Conservation (phyloP, 2,113 vertebrate genomes). For the Prionailurus bengalensis region DNA sequence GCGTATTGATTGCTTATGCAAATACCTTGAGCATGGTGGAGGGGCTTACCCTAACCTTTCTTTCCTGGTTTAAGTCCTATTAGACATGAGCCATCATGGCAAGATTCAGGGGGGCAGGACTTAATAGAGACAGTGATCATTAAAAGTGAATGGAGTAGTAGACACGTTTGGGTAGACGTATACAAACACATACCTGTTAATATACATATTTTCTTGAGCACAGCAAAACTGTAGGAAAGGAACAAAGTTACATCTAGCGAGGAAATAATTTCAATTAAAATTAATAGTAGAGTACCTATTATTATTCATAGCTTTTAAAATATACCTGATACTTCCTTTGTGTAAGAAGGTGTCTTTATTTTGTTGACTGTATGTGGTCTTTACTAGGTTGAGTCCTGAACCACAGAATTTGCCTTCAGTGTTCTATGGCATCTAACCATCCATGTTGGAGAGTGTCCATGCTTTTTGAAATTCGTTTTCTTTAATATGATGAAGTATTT, state of each 20-base stretch:
- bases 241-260: background rate
- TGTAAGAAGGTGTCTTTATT: background rate
- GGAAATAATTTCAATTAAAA: background rate
- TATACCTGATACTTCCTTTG: background rate
- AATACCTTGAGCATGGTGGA: background rate
- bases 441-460: background rate
- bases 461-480: background rate
- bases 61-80: background rate
- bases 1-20: background rate
- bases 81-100: background rate
- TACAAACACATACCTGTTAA: background rate
- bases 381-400: background rate
- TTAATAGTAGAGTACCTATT: background rate
- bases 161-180: background rate
- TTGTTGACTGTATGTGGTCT: background rate
- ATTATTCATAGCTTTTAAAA: background rate
- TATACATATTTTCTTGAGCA: background rate
- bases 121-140: background rate
- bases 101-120: background rate
- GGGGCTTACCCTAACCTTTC: background rate
- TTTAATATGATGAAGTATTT: constrained; percentile 29
- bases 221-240: background rate
- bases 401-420: background rate
- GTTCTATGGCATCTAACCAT: background rate
- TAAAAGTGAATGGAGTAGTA: background rate